Percentiles rank a stretch among this genome's conserved stretches.
phyloP scores from a whole-genome alignment of 2,113 vertebrate genomes.

The Rhea americana region DNA sequence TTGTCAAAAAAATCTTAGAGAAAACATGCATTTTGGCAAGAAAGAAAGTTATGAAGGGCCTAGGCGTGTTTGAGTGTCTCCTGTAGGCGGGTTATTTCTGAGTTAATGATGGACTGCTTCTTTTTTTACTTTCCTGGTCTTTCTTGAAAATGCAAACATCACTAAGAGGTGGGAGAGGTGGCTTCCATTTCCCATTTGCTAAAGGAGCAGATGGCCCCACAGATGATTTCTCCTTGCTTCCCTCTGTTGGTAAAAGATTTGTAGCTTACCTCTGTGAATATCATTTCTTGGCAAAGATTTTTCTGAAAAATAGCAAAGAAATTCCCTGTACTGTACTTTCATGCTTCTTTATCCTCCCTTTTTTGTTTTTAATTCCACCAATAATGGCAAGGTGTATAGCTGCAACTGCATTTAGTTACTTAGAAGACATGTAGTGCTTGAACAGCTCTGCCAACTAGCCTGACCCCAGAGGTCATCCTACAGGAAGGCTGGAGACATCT shows the following conservation, averaged over 20 bases:
- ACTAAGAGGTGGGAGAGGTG: background rate
- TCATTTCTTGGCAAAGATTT: constrained; percentile 43
- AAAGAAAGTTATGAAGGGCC: rapidly evolving
- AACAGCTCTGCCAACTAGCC: background rate
- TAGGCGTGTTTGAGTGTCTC: background rate
- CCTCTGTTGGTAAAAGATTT: constrained; percentile 29
- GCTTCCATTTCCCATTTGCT: constrained; percentile 1
- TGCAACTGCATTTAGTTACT: constrained; percentile 14
- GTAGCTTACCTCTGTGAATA: constrained; percentile 8
- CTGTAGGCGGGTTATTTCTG: background rate
- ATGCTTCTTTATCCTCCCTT: background rate
- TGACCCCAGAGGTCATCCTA: background rate
- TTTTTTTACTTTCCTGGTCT: background rate
- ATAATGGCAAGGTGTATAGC: background rate
- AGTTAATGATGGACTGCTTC: background rate
- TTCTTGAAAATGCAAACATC: background rate
- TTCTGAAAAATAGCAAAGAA: constrained; percentile 33
- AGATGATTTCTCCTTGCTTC: constrained; percentile 43
- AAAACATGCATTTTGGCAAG: background rate
- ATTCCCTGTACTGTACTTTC: constrained; percentile 2
- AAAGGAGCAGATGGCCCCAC: constrained; percentile 41
- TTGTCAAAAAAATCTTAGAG: background rate
- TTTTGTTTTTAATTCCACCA: background rate
- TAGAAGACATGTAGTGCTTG: rapidly evolving
- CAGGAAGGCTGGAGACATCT: background rate